Percentiles rank a stretch among this genome's conserved stretches.
Evolutionary conservation across 1,140 invertebrate genomes (phyloP).

Genomic region (Microplitis mediator): DNA sequence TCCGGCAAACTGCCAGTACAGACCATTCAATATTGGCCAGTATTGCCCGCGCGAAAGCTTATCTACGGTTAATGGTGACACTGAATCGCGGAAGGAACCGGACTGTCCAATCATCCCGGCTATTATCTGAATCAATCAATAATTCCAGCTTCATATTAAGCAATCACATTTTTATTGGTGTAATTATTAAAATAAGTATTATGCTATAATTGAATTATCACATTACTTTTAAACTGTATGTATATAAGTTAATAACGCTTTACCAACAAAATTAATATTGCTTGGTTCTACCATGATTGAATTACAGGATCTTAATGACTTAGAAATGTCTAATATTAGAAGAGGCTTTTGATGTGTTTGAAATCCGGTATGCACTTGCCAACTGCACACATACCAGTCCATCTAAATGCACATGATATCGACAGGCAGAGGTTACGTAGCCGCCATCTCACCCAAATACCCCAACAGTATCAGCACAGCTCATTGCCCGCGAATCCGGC

Average conservation of each 20-base stretch:
- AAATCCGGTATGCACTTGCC: too few species aligned
- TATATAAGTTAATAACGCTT: too few species aligned
- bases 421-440: neutral
- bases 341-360: too few species aligned
- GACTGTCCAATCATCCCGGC: constrained; percentile 2
- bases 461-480: constrained; percentile 55
- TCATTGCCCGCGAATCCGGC: constrained; percentile 62
- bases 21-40: constrained; percentile 57
- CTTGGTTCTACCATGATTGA: too few species aligned
- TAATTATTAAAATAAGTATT: too few species aligned
- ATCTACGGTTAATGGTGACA: constrained; percentile 52
- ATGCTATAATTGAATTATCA: too few species aligned
- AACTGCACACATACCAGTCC: too few species aligned
- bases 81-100: constrained; percentile 28
- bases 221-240: too few species aligned
- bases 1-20: constrained; percentile 53
- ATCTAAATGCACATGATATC: neutral
- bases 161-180: neutral
- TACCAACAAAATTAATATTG: too few species aligned
- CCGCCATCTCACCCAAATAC: neutral
- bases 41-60: constrained; percentile 48
- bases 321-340: too few species aligned
- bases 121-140: neutral
- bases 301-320: too few species aligned
- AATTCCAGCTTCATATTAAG: neutral